Evolutionary conservation across 2,888 invertebrate species (phyloP).

Genomic region (Hartigia nigra): DNA sequence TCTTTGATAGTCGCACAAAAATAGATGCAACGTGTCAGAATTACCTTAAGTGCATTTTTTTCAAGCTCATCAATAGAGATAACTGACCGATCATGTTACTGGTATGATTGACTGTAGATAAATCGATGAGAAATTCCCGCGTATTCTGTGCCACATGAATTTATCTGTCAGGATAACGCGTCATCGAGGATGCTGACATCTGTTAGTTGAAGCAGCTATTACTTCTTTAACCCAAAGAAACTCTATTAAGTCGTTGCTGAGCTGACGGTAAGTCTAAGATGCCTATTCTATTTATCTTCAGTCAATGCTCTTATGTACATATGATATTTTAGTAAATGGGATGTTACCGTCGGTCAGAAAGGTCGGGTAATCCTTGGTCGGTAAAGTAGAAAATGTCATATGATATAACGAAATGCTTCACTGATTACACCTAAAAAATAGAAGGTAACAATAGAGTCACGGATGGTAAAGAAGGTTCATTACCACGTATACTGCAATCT

Average conservation of each 20-base stretch:
- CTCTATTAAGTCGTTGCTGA: neutral
- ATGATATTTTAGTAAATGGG: neutral
- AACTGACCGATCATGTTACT: neutral
- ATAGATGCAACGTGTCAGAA: neutral
- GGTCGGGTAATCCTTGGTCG: neutral
- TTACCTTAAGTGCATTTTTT: neutral
- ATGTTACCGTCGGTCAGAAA: neutral
- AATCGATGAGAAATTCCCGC: neutral
- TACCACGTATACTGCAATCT: neutral
- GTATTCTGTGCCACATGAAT: neutral
- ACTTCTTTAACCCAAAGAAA: neutral
- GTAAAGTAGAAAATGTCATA: neutral
- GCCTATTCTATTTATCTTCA: neutral
- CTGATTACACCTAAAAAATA: neutral
- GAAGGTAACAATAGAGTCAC: neutral
- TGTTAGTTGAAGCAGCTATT: neutral
- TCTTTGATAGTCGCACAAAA: neutral
- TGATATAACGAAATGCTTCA: too few species aligned
- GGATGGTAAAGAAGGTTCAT: neutral
- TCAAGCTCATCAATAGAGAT: neutral
- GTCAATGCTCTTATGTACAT: neutral
- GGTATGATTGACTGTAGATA: neutral
- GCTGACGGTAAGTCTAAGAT: neutral
- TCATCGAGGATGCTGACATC: neutral
- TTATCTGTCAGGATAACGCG: neutral